Evolutionary conservation across 2,888 invertebrate species (phyloP), one percentile per base, ranked within the genome.

Genomic region (Griposia aprilina): DNA sequence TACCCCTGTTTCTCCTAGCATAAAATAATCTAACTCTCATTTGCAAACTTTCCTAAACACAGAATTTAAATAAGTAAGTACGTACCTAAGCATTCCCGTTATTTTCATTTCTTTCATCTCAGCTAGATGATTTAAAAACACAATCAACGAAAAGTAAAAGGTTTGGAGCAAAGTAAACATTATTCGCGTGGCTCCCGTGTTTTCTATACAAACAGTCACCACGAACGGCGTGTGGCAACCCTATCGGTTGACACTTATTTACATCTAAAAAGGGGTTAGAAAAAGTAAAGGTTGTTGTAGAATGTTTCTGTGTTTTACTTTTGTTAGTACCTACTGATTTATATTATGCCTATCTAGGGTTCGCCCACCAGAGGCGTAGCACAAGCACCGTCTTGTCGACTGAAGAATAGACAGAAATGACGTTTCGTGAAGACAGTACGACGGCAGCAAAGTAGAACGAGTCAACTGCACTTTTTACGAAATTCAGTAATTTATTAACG

Each of bases 141-240:
- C 90, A 94, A 93, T 93, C 91, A 93, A 91, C 91, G 89, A 90
- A 90, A 92, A 91, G 90, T 92, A 90, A 92, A 92, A 90, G 90
- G 88, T 89, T 87, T 84, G 60, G 80, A 79, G 70, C 67, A 85
- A 84, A 73, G 82, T 89, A 90, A 91, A 91, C 88, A 91, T 85
- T 76, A 70, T 76, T 78, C 79, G 62, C 80, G 82, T 75, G 68
- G 80, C 78, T 74, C 63, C 81, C 77, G 74, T 93, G 91, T 93
- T 93, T 88, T 91, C 89, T 88, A 80, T 89, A 88, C 87, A 90
- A 93, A 90, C 92, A 87, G 36, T 65, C 70, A 69, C 69, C 72
- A 73, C 67, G 65, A 74, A 85, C 77, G 36, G 57, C 71, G 80
- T 69, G 86, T 86, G 85, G 13, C 90, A 91, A 91, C 90, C 91